phyloP scores from a whole-genome alignment of 2,113 vertebrate species.

The Labeo rohita region DNA sequence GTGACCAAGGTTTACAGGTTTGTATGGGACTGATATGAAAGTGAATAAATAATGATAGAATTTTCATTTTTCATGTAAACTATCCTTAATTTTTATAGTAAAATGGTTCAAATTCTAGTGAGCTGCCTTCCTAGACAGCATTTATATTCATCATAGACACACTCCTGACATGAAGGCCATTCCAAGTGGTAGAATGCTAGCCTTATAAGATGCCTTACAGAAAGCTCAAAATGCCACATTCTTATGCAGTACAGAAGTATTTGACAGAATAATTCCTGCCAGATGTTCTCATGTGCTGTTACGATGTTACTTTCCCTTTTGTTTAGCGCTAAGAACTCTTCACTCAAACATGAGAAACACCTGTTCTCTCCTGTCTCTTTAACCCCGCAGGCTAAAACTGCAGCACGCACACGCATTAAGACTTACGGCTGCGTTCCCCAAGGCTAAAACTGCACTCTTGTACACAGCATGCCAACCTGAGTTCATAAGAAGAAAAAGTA shows the following conservation, averaged over 20 bases:
- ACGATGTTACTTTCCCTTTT: conserved; percentile 69
- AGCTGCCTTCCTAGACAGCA: background rate
- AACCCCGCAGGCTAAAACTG: conserved; percentile 45
- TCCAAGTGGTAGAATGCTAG: background rate
- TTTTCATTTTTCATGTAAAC: background rate
- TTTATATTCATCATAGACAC: background rate
- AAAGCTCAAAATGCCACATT: background rate
- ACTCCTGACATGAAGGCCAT: background rate
- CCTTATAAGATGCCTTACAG: background rate
- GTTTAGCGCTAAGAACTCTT: conserved; percentile 66
- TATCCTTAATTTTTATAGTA: background rate
- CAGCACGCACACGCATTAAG: background rate
- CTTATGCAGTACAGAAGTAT: background rate
- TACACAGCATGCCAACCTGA: conserved; percentile 55
- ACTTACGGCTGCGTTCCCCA: conserved; percentile 51
- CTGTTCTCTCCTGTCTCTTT: conserved; percentile 55
- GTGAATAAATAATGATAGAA: too few relatives aligned
- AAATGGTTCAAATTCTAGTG: background rate
- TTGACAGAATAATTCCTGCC: background rate
- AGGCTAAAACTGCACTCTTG: conserved; percentile 67
- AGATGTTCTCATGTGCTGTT: background rate
- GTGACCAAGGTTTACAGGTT: too few relatives aligned
- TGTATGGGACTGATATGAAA: too few relatives aligned
- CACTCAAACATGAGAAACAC: conserved; percentile 57
- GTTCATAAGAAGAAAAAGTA: conserved; percentile 15